Conservation (phyloP, 2,888 invertebrate species). For the Laspeyria flexula region DNA sequence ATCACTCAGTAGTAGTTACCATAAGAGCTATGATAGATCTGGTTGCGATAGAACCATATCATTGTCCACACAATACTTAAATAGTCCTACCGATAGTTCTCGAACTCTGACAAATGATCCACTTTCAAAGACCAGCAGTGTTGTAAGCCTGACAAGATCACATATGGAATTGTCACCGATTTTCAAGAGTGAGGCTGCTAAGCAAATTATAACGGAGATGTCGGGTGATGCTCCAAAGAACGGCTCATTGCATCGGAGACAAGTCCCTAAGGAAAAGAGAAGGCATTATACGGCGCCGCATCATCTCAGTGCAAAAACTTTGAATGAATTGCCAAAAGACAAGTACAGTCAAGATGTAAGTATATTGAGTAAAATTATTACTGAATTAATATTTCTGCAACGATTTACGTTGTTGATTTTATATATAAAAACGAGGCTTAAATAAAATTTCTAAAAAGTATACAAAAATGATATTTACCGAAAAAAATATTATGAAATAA, state of each 20-base stretch:
- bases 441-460: too few species aligned
- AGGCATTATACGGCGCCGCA: constrained; percentile 95
- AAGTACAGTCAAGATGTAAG: constrained; percentile 79
- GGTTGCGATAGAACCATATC: constrained; percentile 73
- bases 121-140: constrained; percentile 79
- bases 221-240: constrained; percentile 85
- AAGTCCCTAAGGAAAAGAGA: constrained; percentile 93
- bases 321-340: constrained; percentile 85
- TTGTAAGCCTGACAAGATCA: constrained; percentile 75
- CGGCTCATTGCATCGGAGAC: constrained; percentile 87
- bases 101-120: constrained; percentile 80
- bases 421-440: too few species aligned
- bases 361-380: constrained; percentile 30
- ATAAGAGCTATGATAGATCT: constrained; percentile 72
- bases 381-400: too few species aligned
- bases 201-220: constrained; percentile 94
- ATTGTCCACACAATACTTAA: constrained; percentile 76
- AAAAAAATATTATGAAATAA: too few species aligned
- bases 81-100: constrained; percentile 78
- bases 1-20: constrained; percentile 75
- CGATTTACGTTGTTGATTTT: not conserved
- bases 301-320: constrained; percentile 88
- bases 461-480: too few species aligned
- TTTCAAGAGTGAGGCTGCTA: constrained; percentile 94
- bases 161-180: constrained; percentile 90